phyloP scores from a whole-genome alignment of 2,113 vertebrate species.

The human region GRCh38 chr16:73326001-73326500 shows the following conservation, averaged over 20 bases:
- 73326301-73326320: background rate
- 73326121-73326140: background rate
- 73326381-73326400: background rate
- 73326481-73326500: background rate
- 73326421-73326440: background rate
- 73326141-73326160: background rate
- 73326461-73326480: background rate
- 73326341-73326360: background rate
- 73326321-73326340: background rate
- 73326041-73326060: background rate
- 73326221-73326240: background rate
- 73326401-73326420: background rate
- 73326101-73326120: background rate
- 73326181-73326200: background rate
- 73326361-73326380: background rate
- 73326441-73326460: background rate
- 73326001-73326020: background rate
- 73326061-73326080: background rate
- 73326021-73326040: background rate
- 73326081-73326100: background rate
- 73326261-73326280: background rate
- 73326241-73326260: constrained; percentile 6
- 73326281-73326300: background rate
- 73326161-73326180: background rate
- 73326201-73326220: background rate